Evolutionary conservation across 1,140 invertebrate species (phyloP).

Genomic region (Brevipalpus yothersi): DNA sequence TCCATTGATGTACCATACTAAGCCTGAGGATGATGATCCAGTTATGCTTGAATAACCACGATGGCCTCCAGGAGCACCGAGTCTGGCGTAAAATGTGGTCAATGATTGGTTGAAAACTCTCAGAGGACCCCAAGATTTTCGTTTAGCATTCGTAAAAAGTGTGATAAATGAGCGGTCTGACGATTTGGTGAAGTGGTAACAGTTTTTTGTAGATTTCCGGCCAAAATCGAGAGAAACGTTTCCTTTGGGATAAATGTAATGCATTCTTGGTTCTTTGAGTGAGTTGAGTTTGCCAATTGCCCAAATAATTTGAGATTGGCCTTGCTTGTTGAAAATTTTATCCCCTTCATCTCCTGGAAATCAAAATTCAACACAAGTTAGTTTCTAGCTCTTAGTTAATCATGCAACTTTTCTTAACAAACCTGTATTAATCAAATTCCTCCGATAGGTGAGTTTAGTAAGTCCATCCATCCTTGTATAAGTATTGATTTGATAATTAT

Average conservation of each 20-base stretch:
- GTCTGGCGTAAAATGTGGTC: constrained; percentile 40
- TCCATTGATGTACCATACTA: constrained; percentile 76
- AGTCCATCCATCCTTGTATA: constrained; percentile 49
- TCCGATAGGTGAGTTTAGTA: constrained; percentile 51
- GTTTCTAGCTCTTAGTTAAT: neutral
- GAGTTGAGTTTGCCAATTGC: constrained; percentile 51
- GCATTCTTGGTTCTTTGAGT: constrained; percentile 53
- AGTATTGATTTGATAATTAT: constrained; percentile 44
- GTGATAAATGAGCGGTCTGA: neutral
- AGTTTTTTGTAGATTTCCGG: constrained; percentile 20
- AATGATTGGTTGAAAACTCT: constrained; percentile 50
- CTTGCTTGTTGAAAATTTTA: constrained; percentile 39
- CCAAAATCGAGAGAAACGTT: constrained; percentile 38
- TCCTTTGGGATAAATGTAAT: constrained; percentile 46
- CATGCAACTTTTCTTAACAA: constrained; percentile 16
- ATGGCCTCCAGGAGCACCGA: constrained; percentile 52
- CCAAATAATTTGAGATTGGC: constrained; percentile 46
- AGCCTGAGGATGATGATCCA: constrained; percentile 53
- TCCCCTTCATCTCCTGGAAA: constrained; percentile 42
- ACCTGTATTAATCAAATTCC: constrained; percentile 27
- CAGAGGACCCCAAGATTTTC: constrained; percentile 42
- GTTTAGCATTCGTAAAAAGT: neutral
- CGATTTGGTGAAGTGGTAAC: constrained; percentile 14
- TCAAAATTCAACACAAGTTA: neutral
- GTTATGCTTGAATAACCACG: constrained; percentile 51